Evolutionary conservation across 1,140 invertebrate genomes (phyloP).

Genomic region (Bombus haemorrhoidalis): DNA sequence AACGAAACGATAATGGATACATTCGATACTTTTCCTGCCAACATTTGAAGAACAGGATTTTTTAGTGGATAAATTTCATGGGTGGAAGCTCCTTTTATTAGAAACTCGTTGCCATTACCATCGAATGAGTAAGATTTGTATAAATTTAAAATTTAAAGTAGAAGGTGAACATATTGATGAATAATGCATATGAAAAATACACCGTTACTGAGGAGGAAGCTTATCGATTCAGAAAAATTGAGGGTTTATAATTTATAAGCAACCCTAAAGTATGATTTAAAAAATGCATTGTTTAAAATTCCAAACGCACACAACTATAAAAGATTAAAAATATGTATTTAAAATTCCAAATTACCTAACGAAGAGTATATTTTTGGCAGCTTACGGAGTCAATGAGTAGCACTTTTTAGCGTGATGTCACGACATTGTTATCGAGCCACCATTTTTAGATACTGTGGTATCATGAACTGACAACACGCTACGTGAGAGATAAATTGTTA

Average conservation of each 20-base stretch:
- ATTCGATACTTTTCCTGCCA: neutral
- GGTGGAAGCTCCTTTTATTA: neutral
- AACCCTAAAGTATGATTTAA: neutral
- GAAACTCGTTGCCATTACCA: neutral
- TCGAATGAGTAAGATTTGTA: neutral
- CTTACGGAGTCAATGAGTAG: neutral
- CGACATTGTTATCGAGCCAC: slow-evolving; percentile 6
- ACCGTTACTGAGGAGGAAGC: neutral
- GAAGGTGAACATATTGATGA: slow-evolving; percentile 1
- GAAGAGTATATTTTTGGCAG: neutral
- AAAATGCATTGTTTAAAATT: neutral
- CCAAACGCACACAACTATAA: too few relatives aligned
- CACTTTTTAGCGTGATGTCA: slow-evolving; percentile 2
- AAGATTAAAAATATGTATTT: neutral
- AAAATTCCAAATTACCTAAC: too few relatives aligned
- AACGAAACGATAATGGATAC: neutral
- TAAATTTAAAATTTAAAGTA: slow-evolving; percentile 2
- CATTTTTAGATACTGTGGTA: slow-evolving; percentile 6
- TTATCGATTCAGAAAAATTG: slow-evolving; percentile 11
- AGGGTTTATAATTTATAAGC: neutral
- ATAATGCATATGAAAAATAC: slow-evolving; percentile 9
- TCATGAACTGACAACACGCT: neutral
- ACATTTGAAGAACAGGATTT: neutral
- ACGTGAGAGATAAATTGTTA: neutral
- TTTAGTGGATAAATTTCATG: neutral